These are phyloP conservation scores for Ctenomys sociabilis DNA, from an alignment of 2,113 vertebrate genomes.

Conservation along the genomic window DNA sequence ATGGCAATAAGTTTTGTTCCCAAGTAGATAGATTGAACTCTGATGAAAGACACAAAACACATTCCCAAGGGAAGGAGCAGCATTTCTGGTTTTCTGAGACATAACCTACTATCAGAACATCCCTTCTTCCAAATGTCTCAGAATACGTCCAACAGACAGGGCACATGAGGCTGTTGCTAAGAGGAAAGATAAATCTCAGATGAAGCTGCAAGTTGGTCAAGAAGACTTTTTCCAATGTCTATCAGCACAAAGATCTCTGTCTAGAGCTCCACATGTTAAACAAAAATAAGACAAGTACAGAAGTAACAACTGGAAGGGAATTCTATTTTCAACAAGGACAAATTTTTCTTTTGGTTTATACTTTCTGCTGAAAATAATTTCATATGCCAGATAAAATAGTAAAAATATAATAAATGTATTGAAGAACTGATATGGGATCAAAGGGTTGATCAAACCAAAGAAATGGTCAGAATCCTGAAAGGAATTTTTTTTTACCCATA, in stretches of 20 bases:
- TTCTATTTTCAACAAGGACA: background rate
- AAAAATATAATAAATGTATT: background rate
- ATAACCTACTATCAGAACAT: background rate
- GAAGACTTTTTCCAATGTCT: background rate
- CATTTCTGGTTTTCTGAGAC: background rate
- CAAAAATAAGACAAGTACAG: background rate
- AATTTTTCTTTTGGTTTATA: background rate
- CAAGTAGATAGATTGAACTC: background rate
- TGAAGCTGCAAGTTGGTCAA: background rate
- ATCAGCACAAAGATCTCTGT: background rate
- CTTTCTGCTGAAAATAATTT: background rate
- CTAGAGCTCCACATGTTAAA: background rate
- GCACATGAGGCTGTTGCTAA: background rate
- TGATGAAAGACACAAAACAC: background rate
- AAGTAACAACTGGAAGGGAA: background rate
- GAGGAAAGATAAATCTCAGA: background rate
- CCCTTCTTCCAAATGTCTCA: background rate
- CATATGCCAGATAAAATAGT: background rate
- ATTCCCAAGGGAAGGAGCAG: background rate
- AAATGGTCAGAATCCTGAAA: background rate
- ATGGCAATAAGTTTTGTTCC: background rate
- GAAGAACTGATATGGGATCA: background rate
- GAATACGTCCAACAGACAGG: background rate
- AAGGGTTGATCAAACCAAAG: background rate
- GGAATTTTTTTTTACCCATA: background rate